A percentile compares a stretch with the other conserved stretches of the same genome.
Evolutionary conservation across 2,797 vertebrate genomes (phyloP).

Genomic region (Natrix natrix): DNA sequence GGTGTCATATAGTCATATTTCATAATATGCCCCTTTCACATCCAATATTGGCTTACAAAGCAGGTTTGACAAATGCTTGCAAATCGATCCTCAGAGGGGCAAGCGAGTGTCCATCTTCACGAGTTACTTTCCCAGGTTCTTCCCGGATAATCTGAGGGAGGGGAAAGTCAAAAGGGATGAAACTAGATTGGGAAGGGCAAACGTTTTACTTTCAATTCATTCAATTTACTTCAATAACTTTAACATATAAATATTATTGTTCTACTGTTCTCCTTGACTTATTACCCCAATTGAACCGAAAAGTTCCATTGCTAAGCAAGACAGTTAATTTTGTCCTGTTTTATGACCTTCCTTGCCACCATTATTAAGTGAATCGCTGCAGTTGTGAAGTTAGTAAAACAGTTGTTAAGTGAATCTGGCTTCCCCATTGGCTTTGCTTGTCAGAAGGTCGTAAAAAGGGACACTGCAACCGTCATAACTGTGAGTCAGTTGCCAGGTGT

Average conservation of each 20-base stretch:
- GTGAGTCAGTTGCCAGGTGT: too few species aligned
- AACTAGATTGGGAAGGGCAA: neutral
- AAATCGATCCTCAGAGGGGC: constrained; percentile 78
- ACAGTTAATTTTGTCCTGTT: too few species aligned
- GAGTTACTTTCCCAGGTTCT: constrained; percentile 75
- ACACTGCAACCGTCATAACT: too few species aligned
- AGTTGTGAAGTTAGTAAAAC: too few species aligned
- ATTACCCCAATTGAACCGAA: too few species aligned
- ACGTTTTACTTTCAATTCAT: neutral
- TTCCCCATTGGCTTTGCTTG: too few species aligned
- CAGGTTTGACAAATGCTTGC: constrained; percentile 72
- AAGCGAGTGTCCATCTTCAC: constrained; percentile 73
- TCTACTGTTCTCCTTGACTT: too few species aligned
- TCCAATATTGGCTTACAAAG: constrained; percentile 75
- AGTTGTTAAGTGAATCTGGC: too few species aligned
- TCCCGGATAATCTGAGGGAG: constrained; percentile 67
- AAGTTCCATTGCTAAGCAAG: too few species aligned
- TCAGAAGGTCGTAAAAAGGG: too few species aligned
- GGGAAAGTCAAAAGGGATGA: neutral
- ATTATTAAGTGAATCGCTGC: too few species aligned
- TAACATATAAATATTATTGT: neutral
- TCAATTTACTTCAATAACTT: neutral
- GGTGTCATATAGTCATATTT: neutral
- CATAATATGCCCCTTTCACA: neutral
- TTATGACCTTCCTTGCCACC: too few species aligned